Conservation (phyloP, 2,113 vertebrate genomes). For the Pseudopipra pipra region DNA sequence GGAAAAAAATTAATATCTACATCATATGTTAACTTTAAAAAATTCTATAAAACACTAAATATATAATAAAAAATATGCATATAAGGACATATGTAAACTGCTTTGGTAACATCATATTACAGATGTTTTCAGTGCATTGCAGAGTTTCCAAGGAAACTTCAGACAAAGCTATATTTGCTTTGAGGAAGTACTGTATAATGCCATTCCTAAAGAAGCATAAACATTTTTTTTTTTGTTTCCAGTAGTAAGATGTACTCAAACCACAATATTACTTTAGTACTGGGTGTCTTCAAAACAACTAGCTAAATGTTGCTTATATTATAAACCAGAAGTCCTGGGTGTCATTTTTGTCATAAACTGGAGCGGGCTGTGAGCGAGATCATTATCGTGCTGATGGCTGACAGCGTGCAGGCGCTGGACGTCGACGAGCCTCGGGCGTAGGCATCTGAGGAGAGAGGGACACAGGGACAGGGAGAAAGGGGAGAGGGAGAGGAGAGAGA, state of each 20-base stretch:
- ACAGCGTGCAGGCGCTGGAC: conserved; percentile 91
- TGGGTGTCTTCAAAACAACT: conserved; percentile 79
- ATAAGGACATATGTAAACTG: conserved; percentile 98
- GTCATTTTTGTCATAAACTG: conserved; percentile 90
- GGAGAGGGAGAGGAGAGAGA: background rate
- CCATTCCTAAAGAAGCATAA: conserved; percentile 86
- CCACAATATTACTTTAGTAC: conserved; percentile 81
- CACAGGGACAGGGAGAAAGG: background rate
- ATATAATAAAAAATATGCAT: conserved; percentile 99
- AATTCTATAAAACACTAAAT: conserved; percentile 95
- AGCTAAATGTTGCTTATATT: conserved; percentile 85
- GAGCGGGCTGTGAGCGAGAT: conserved; percentile 97
- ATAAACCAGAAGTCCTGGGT: conserved; percentile 76
- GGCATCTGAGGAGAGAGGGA: conserved; percentile 74
- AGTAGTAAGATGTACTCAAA: conserved; percentile 80
- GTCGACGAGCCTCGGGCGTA: conserved; percentile 88
- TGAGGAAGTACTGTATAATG: conserved; percentile 79
- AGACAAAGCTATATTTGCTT: conserved; percentile 79
- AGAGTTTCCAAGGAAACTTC: conserved; percentile 79
- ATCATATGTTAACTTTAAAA: conserved; percentile 85
- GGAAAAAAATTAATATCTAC: conserved; percentile 82
- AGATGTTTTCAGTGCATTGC: conserved; percentile 89
- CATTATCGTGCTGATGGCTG: conserved; percentile 95
- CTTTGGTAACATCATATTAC: conserved; percentile 99
- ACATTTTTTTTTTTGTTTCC: conserved; percentile 70